Base-by-base conservation (phyloP, 2,888 invertebrate genomes). In the Ophion costatus region DNA sequence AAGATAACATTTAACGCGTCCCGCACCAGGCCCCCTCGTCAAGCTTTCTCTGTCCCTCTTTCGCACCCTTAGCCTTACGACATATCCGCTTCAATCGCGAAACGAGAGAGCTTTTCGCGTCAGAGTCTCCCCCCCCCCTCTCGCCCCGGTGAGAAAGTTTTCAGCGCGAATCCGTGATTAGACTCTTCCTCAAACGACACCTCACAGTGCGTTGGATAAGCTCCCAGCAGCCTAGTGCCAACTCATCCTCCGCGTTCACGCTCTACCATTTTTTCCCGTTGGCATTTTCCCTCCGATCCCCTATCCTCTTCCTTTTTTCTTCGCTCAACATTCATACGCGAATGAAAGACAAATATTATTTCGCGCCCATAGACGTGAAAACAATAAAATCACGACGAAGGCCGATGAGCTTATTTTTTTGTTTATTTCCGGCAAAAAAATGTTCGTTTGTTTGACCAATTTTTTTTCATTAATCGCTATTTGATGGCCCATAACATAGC, bases 141-240 rank as follows among this genome's bases (percentile, higher is more conserved):
- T n/a, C n/a, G n/a, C 24, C 17, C 51, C 11, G 11, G 51, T 51
- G 75, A 75, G 64, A 66, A 56, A 76, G 76, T 71, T 64, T 45
- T 29, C 76, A 70, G 64, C 51, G 70, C 51, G 64, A 64, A 64
- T 76, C 57, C 70, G 69, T 76, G 76, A 82, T 76, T 76, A 76
- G 69, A 80, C 42, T 69, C 63, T 24, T 71, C 63, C 61, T 66
- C 9, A 24, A n/a, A 51, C 29, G 29, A 51, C 29, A 4, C 20
- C 56, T 51, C 20, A 20, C 51, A 11, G 61, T 74, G 64, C 69
- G 59, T 57, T 56, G 56, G 56, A 17, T 22, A 33, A 71, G 71
- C 24, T 20, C 51, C 24, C 45, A 59, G 7, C 45, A 59, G 7
- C 38, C 71, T 64, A 22, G 45, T 45, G 42, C 22, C 29, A 29